These are phyloP conservation scores for Apis dorsata DNA, from an alignment of 1,140 invertebrate species.

Conservation along the genomic window DNA sequence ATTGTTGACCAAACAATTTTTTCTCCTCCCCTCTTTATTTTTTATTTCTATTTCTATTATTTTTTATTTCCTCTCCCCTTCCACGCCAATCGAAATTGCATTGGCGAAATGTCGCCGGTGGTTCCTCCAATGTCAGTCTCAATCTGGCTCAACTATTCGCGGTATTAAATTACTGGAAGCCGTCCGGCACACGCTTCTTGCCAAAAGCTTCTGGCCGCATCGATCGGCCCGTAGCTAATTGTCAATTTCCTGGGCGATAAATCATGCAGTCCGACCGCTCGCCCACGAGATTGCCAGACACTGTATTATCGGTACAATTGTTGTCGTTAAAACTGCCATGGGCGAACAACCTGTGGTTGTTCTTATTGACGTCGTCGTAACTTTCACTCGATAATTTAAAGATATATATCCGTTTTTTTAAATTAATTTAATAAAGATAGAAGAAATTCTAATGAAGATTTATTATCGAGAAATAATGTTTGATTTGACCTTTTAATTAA, in stretches of 20 bases:
- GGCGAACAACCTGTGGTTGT: slow-evolving; percentile 4
- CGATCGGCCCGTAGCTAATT: slow-evolving; percentile 39
- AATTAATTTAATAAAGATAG: no score
- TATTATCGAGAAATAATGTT: no score
- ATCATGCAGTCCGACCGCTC: slow-evolving; percentile 31
- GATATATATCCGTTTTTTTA: no score
- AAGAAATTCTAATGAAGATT: no score
- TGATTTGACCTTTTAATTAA: not conserved
- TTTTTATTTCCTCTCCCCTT: not conserved
- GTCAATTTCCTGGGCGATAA: slow-evolving; percentile 42
- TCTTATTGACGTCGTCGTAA: not conserved
- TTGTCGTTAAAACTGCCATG: slow-evolving; percentile 18
- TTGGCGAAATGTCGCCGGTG: no score
- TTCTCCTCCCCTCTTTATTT: no score
- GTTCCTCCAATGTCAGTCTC: slow-evolving; percentile 29
- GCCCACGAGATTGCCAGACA: slow-evolving; percentile 25
- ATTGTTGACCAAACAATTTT: not conserved
- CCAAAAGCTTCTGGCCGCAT: slow-evolving; percentile 42
- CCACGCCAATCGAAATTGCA: not conserved
- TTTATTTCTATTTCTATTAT: no score
- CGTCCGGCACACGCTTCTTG: slow-evolving; percentile 45
- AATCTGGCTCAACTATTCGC: slow-evolving; percentile 21
- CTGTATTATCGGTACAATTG: slow-evolving; percentile 39
- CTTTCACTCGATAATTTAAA: not conserved
- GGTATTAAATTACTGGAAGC: slow-evolving; percentile 41